Percentiles rank a stretch among this genome's conserved stretches.
Evolutionary conservation across 1,140 invertebrate genomes (phyloP).

Genomic region (Drosophila ambigua): DNA sequence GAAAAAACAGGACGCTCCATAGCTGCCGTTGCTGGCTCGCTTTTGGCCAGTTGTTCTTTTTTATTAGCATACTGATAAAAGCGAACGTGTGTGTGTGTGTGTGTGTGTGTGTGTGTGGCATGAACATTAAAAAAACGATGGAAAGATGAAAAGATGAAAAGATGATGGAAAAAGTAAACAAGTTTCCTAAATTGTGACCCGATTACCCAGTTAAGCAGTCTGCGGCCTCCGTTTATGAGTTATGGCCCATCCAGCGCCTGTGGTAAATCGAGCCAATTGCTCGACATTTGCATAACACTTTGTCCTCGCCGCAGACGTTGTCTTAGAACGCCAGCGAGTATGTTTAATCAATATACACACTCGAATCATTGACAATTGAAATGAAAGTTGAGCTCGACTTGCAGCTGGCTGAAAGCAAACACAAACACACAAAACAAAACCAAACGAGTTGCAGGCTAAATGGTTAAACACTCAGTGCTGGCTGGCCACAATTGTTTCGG

Average conservation of each 20-base stretch:
- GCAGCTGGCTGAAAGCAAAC: constrained; percentile 2
- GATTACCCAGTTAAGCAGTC: constrained; percentile 73
- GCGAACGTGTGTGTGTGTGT: constrained; percentile 36
- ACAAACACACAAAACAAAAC: neutral
- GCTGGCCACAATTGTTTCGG: constrained; percentile 37
- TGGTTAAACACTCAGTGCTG: constrained; percentile 3
- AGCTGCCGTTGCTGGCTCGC: constrained; percentile 17
- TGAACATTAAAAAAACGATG: constrained; percentile 28
- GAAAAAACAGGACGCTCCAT: constrained; percentile 41
- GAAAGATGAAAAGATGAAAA: no score
- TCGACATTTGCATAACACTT: constrained; percentile 52
- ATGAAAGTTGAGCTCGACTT: constrained; percentile 59
- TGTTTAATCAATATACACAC: constrained; percentile 41
- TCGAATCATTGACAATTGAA: constrained; percentile 60
- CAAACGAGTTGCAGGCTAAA: constrained; percentile 20
- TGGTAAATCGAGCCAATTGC: constrained; percentile 15
- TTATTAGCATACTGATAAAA: constrained; percentile 73
- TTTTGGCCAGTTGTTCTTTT: constrained; percentile 33
- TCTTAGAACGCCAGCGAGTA: constrained; percentile 33
- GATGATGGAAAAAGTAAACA: constrained; percentile 61
- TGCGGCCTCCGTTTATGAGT: constrained; percentile 24
- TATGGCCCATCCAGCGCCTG: constrained; percentile 13
- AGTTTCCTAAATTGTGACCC: constrained; percentile 80
- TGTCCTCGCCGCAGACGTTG: neutral
- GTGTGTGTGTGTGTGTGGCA: constrained; percentile 21